phyloP scores from a whole-genome alignment of 2,888 invertebrate genomes.

The Aphodius sticticus region DNA sequence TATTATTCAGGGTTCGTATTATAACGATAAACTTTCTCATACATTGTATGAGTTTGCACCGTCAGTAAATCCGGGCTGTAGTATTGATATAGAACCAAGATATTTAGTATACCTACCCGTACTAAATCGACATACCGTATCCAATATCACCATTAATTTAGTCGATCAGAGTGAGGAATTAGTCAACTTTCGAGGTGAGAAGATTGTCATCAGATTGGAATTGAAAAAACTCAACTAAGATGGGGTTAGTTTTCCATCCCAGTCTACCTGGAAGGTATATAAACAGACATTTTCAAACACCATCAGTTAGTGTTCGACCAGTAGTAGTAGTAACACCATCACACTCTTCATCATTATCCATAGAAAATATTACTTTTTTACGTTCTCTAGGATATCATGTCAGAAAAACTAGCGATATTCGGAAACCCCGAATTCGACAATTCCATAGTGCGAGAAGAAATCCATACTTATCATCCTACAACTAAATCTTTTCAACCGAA shows the following conservation, averaged over 20 bases:
- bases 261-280: background rate
- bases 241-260: background rate
- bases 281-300: no score
- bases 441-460: constrained; percentile 25
- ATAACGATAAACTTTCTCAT: constrained; percentile 44
- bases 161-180: constrained; percentile 35
- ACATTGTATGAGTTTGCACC: constrained; percentile 50
- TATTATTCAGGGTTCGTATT: constrained; percentile 46
- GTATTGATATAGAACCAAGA: constrained; percentile 50
- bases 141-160: constrained; percentile 32
- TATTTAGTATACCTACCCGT: constrained; percentile 42
- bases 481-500: no score
- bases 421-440: background rate
- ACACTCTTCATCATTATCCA: no score
- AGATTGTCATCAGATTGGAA: constrained; percentile 43
- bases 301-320: no score
- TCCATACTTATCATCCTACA: constrained; percentile 29
- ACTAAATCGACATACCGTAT: constrained; percentile 19
- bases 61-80: constrained; percentile 51
- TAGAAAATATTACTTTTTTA: no score
- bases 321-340: no score
- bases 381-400: constrained; percentile 6
- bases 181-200: background rate
- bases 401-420: constrained; percentile 26
- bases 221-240: constrained; percentile 41